Base-by-base conservation (phyloP, 1,140 invertebrate species). In the Diuraphis noxia region DNA sequence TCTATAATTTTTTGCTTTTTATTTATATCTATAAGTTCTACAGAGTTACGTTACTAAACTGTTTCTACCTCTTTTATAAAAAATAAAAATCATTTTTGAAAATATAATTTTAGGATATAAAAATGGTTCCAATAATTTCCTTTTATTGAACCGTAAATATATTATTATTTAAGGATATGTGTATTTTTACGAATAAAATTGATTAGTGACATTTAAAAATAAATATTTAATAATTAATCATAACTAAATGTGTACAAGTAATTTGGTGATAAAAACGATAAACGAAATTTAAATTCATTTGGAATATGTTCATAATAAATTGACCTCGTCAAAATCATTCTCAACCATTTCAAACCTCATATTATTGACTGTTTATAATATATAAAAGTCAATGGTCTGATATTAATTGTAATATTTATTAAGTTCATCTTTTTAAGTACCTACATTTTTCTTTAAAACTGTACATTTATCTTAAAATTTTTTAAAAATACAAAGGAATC, bases 321-420 rank as follows among this genome's bases (percentile, higher is more conserved):
- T 13, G 43, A 52, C 34, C 46, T 86, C 46, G 21, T 86, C 85
- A 86, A 86, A 52, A 86, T 86, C 85, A 86, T 36, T 52, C 85
- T 86, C 85, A 86, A 34, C 84, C 43, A 46, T 86, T n/a, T 34
- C 17, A 43, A 49, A 86, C 36, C 30, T 86, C 81, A 49, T 41
- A 84, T 72, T 49, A 86, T 49, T 86, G 9, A 52, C 43, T 38
- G 84, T 38, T 86, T 36, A 36, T 36, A 86, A 49, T 86, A 86
- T 86, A 86, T 49, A 52, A 49, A 86, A 52, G 25, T 36, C 21
- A 25, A 25, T n/a, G n/a, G 85, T 52, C n/a, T 41, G 23, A 23
- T 85, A 46, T 46, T n/a, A 84, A 43, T 84, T 84, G 23, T 41
- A n/a, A 85, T n/a, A n/a, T 85, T 85, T 34, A 43, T 43, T 43